Percentiles rank a stretch among this genome's conserved stretches.
phyloP scores from a whole-genome alignment of 2,888 invertebrate genomes.

The Stegophylla sp. region DNA sequence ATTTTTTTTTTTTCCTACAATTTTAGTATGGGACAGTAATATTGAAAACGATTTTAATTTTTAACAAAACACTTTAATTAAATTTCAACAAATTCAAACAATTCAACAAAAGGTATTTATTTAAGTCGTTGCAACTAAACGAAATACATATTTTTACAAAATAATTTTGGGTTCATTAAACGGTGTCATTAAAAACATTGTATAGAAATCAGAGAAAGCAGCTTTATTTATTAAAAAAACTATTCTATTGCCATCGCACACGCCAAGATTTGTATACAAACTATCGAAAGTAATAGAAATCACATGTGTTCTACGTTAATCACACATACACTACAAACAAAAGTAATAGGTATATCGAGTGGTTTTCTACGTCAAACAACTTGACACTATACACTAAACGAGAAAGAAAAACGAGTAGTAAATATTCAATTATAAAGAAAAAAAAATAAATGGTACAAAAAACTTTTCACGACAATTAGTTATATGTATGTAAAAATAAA shows the following conservation, averaged over 20 bases:
- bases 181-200: background rate
- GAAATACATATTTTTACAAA: background rate
- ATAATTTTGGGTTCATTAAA: conserved; percentile 21
- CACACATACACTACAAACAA: background rate
- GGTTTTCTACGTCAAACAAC: conserved; percentile 23
- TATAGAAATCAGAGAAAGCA: conserved; percentile 51
- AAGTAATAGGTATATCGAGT: background rate
- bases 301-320: conserved; percentile 6
- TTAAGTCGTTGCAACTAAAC: no score
- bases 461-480: background rate
- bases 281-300: conserved; percentile 54
- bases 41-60: no score
- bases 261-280: conserved; percentile 26
- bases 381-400: background rate
- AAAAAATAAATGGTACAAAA: background rate
- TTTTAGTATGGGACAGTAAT: no score
- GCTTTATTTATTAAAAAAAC: conserved; percentile 37
- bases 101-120: no score
- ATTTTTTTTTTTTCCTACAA: no score
- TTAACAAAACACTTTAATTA: no score
- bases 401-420: background rate
- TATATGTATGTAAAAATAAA: background rate
- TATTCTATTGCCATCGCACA: conserved; percentile 23
- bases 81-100: no score
- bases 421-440: background rate